Base-by-base conservation (phyloP, 2,113 vertebrate species). In the Lipophrys pholis region DNA sequence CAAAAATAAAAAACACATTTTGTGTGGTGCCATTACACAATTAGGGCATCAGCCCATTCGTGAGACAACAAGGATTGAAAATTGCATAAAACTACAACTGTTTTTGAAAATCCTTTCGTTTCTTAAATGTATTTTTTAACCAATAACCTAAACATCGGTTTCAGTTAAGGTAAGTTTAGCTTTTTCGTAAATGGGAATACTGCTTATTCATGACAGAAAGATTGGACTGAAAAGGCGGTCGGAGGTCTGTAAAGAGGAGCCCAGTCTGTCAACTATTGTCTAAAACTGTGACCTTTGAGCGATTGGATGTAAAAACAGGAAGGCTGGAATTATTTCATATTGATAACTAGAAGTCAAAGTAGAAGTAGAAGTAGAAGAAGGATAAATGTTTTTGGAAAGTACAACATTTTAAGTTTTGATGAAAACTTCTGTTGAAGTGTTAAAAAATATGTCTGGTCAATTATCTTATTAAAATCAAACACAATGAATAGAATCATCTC, bases 11-110 rank as follows among this genome's bases (percentile, higher is more conserved):
- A 49, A 4, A 63, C 17, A 41, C 21, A 59, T 54, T 68, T 76
- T 5, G 46, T 48, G 30, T 66, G 75, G 75, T 72, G 60, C 62
- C 49, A 8, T 70, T 73, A 46, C 30, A 48, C 49, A 50, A 66
- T 41, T 55, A 78, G 69, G 80, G 69, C 12, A 61, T 62, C 7
- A 46, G 38, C 41, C 69, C 6, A 45, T 66, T 54, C 55, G 16
- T 50, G 60, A 69, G 16, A 73, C 8, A 6, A 17, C 68, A 15
- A 73, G 8, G 46, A 72, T 52, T 16, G 5, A 45, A 16, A 67
- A 82, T 76, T 21, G 0, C 12, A 42, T 69, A n/a, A 48, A 75
- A 70, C 42, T 5, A 7, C 42, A 35, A 74, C 4, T 40, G 43
- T 21, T 39, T 42, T 21, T 5, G 42, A 12, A 49, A 69, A 62